phyloP scores from a whole-genome alignment of 35 echinoderm and acorn worm genomes.

The Heliocidaris tuberculata region DNA sequence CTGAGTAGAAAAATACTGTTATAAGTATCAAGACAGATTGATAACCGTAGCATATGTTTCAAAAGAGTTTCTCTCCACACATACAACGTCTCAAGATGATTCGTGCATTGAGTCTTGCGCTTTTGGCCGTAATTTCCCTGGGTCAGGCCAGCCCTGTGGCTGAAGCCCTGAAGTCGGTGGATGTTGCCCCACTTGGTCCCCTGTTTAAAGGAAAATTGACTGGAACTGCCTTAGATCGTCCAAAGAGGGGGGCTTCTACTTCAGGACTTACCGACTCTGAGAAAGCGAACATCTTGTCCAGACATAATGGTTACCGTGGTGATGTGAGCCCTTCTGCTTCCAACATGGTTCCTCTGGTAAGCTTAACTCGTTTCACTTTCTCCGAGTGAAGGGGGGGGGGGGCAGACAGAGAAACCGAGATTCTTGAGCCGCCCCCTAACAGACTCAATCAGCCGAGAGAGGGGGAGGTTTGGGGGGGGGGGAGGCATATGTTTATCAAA shows the following conservation, averaged over 20 bases:
- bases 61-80: too few species aligned
- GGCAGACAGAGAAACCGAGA: background rate
- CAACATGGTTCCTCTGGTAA: constrained; percentile 39
- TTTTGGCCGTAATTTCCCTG: too few species aligned
- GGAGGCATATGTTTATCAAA: too few species aligned
- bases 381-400: background rate
- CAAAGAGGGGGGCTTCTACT: background rate
- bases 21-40: too few species aligned
- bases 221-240: background rate
- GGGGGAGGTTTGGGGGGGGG: too few species aligned
- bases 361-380: background rate
- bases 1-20: too few species aligned
- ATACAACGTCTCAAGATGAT: too few species aligned
- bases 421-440: background rate
- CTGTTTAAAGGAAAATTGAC: background rate
- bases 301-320: background rate
- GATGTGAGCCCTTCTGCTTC: constrained; percentile 33
- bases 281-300: background rate
- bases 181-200: background rate
- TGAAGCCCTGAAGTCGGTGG: background rate
- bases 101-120: too few species aligned
- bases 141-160: background rate
- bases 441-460: too few species aligned
- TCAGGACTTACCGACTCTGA: background rate
- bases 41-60: too few species aligned